Conservation (phyloP, 2,797 vertebrate genomes). For the Menidia menidia region DNA sequence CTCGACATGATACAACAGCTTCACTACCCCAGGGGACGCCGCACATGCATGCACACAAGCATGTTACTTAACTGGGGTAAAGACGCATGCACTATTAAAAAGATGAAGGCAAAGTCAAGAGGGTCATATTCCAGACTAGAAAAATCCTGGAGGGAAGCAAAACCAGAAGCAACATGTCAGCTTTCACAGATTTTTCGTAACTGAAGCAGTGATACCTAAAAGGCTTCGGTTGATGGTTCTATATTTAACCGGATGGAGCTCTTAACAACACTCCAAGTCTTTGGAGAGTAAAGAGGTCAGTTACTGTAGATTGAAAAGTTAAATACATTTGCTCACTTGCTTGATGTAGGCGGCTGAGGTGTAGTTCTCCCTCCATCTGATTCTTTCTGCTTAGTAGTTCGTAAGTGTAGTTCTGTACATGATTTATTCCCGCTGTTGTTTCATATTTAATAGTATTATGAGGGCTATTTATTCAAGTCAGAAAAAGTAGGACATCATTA, state of each 20-base stretch:
- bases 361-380: too few species aligned
- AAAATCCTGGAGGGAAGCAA: constrained; percentile 13
- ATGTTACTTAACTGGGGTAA: constrained; percentile 17
- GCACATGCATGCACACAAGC: constrained; percentile 6
- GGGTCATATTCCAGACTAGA: constrained; percentile 10
- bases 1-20: constrained; percentile 70
- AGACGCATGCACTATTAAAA: constrained; percentile 13
- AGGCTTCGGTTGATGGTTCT: neutral
- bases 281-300: neutral
- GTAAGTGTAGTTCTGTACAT: too few species aligned
- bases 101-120: constrained; percentile 39
- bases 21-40: constrained; percentile 48
- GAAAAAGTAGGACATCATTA: too few species aligned
- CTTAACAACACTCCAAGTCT: neutral
- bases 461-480: too few species aligned
- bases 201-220: neutral
- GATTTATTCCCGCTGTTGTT: too few species aligned
- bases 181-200: constrained; percentile 8
- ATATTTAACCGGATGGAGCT: constrained; percentile 1
- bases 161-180: constrained; percentile 21
- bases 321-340: neutral
- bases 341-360: neutral
- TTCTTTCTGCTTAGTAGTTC: too few species aligned
- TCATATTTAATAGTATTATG: too few species aligned
- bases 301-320: neutral